Base-by-base conservation (phyloP, 1,140 invertebrate genomes). In the Augochlora pura region DNA sequence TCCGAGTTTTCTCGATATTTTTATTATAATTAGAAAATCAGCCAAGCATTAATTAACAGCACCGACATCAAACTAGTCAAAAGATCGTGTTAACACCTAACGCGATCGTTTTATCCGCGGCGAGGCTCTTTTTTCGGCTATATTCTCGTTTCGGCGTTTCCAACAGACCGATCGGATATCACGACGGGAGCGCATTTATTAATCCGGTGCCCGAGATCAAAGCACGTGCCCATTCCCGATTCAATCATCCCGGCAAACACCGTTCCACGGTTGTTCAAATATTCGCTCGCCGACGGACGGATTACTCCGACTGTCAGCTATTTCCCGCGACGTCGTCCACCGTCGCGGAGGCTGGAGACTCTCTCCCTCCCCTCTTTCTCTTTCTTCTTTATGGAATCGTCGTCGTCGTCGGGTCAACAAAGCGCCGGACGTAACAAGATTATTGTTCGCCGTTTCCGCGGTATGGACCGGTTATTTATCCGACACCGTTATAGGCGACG, bases 211-310 rank as follows among this genome's bases (percentile, higher is more conserved):
- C 21, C 23, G 14, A 16, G 52, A 54, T 72, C 54, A 27, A 21
- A 39, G 23, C 42, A 0, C 16, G 9, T 25, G 14, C 12, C 12
- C 21, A 16, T 39, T 49, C 66, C 38, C 27, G n/a, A 32, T 32
- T n/a, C 59, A 62, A 76, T 63, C 49, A 21, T 42, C 23, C 68
- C 23, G 63, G 27, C 38, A 59, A 83, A 68, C 68, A 57, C 23
- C 38, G 38, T 25, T 14, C 18, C 1, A 0, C 16, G 32, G 32
- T 38, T 0, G 2, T 8, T 21, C 10, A 75, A 46, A 42, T 6
- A 7, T 14, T n/a, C 27, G 18, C 21, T 57, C 14, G 2, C n/a
- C 6, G 12, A 10, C 6, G 5, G 5, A 14, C 4, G 14, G n/a
- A 38, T 52, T 39, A 65, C 18, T 6, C 16, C 12, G 18, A 1